Evolutionary conservation across 2,797 vertebrate genomes (phyloP).

Genomic region (Loris lydekkerianus): DNA sequence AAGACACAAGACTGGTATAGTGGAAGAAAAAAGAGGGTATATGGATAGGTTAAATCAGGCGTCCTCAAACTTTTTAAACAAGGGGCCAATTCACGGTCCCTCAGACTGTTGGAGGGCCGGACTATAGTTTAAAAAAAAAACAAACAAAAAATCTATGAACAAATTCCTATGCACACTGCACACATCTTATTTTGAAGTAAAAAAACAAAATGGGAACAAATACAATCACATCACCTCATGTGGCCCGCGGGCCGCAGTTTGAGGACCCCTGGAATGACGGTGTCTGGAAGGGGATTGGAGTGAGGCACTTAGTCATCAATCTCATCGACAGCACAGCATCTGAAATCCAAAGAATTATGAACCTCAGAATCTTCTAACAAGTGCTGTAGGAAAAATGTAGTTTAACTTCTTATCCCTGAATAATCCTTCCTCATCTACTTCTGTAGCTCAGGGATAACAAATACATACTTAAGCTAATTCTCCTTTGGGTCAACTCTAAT

Average conservation of each 20-base stretch:
- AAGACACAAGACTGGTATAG: neutral
- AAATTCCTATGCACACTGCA: too few species aligned
- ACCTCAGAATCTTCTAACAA: neutral
- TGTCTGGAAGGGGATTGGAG: neutral
- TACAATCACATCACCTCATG: too few species aligned
- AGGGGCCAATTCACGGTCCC: too few species aligned
- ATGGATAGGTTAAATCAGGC: neutral
- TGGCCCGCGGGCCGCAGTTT: too few species aligned
- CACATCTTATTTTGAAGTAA: too few species aligned
- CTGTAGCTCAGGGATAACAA: neutral
- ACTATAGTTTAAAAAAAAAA: too few species aligned
- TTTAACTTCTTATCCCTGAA: neutral
- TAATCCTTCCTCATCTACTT: neutral
- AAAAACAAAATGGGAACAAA: too few species aligned
- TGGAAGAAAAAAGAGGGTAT: neutral
- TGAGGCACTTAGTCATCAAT: neutral
- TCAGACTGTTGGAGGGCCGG: too few species aligned
- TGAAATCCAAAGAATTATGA: neutral
- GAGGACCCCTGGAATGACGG: too few species aligned
- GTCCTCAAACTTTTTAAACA: too few species aligned
- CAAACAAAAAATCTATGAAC: too few species aligned
- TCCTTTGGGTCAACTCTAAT: constrained; percentile 7
- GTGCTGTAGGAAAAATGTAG: neutral
- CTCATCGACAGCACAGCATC: neutral
- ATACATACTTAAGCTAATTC: neutral